Evolutionary conservation across 2,888 invertebrate genomes (phyloP).

Genomic region (Eilema caniola): DNA sequence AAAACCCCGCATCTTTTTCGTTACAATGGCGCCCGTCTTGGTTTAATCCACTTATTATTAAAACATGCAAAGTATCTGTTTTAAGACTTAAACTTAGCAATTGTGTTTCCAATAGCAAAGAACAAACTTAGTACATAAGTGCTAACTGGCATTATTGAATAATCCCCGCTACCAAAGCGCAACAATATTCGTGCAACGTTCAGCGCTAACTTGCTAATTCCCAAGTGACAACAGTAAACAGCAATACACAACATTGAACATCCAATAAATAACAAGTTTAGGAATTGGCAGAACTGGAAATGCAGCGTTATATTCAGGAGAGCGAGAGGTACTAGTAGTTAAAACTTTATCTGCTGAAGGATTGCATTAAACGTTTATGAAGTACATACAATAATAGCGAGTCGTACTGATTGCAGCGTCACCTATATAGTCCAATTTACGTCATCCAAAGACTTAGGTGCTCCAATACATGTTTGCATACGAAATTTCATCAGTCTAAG

Average conservation of each 20-base stretch:
- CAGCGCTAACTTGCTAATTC: not conserved
- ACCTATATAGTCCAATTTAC: not conserved
- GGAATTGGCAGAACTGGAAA: not conserved
- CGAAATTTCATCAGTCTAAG: no score
- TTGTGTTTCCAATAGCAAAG: not conserved
- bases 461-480: not conserved
- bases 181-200: conserved; percentile 2
- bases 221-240: conserved; percentile 6
- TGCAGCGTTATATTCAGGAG: not conserved
- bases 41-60: no score
- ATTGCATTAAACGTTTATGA: no score
- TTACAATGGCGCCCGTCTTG: no score
- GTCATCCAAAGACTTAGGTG: not conserved
- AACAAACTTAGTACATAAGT: not conserved
- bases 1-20: no score
- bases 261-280: conserved; percentile 13
- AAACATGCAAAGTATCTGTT: no score
- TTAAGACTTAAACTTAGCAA: not conserved
- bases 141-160: not conserved
- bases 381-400: no score
- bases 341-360: not conserved
- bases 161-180: not conserved
- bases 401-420: not conserved
- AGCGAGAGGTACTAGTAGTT: not conserved
- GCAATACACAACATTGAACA: not conserved